A percentile compares a stretch with the other conserved stretches of the same genome.
Evolutionary conservation across 1,140 invertebrate genomes (phyloP).

Genomic region (Drosophila subpulchrella): DNA sequence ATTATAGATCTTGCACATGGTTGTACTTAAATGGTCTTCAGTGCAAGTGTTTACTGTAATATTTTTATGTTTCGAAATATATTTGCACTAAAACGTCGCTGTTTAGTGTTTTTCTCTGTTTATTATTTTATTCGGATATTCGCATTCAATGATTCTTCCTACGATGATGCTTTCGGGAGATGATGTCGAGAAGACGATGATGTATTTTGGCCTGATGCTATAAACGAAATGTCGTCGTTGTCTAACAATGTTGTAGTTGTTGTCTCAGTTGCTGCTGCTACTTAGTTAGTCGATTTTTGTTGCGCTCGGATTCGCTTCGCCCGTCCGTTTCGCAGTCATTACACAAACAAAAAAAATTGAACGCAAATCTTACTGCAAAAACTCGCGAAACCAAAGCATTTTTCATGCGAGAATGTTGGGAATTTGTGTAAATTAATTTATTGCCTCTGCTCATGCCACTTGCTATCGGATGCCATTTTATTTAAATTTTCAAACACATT

Average conservation of each 20-base stretch:
- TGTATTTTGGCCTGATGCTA: conserved; percentile 61
- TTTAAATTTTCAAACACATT: conserved; percentile 41
- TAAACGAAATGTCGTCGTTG: conserved; percentile 76
- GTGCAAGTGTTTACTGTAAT: conserved; percentile 25
- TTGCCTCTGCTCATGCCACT: conserved; percentile 62
- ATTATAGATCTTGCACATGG: background rate
- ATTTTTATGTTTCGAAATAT: conserved; percentile 30
- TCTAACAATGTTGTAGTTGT: conserved; percentile 24
- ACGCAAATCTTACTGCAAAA: conserved; percentile 50
- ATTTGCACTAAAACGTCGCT: conserved; percentile 27
- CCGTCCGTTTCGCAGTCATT: conserved; percentile 45
- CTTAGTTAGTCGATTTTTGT: conserved; percentile 49
- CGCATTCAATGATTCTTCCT: conserved; percentile 9
- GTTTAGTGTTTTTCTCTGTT: conserved; percentile 32
- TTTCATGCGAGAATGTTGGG: conserved; percentile 59
- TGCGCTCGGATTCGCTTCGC: conserved; percentile 71
- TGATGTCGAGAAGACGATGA: conserved; percentile 24
- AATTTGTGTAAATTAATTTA: conserved; percentile 80
- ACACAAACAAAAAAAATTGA: conserved; percentile 22
- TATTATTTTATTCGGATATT: conserved; percentile 30
- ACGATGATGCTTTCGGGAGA: conserved; percentile 15
- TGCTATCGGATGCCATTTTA: conserved; percentile 49
- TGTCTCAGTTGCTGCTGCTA: conserved; percentile 8
- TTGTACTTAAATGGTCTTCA: background rate
- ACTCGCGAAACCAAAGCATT: conserved; percentile 27